Base-by-base conservation (phyloP, 1,140 invertebrate species). In the Caligus rogercresseyi region DNA sequence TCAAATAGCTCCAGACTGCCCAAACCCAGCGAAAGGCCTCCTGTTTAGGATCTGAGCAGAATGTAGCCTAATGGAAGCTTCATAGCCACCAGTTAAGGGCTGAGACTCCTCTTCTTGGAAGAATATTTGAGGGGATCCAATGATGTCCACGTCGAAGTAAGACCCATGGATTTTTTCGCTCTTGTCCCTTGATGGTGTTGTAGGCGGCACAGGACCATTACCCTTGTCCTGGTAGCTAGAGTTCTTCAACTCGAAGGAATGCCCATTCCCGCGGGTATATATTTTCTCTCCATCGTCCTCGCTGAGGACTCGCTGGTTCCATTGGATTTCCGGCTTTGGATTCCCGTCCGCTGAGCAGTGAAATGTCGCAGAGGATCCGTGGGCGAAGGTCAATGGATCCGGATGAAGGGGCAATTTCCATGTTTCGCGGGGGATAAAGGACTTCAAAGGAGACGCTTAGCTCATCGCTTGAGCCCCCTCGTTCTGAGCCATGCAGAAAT, bases 1-100 rank as follows among this genome's bases (percentile, higher is more conserved):
- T 85, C 83, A 68, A 84, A 80, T 16, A 89, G 74, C 65, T 83
- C 78, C 52, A 84, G 74, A 65, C 81, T 85, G 24, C 86, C 86
- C 86, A 89, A 70, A 87, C 81, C 87, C 87, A 91, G 51, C 80
- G 79, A n/a, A 86, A 83, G 20, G 80, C 74, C 18, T 79, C 74
- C 3, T 87, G 87, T 65, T 83, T 79, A 2, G 87, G 87, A 76
- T 89, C 85, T 0, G 87, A 86, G 71, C 87, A 90, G 43, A 89
- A 84, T 1, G 82, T 74, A 66, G 83, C 76, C 60, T 77, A 16
- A 86, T 71, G 20, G 72, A 71, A 1, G 80, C 81, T 43, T 76
- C 57, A 53, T 18, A 3, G 24, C 26, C 24, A 26, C 26, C 18
- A 11, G 24, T 18, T 18, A 60, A 60, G 13, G 23, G 43, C 26